Conservation (phyloP, 2,888 invertebrate genomes). For the Scaptomyza polygonia region DNA sequence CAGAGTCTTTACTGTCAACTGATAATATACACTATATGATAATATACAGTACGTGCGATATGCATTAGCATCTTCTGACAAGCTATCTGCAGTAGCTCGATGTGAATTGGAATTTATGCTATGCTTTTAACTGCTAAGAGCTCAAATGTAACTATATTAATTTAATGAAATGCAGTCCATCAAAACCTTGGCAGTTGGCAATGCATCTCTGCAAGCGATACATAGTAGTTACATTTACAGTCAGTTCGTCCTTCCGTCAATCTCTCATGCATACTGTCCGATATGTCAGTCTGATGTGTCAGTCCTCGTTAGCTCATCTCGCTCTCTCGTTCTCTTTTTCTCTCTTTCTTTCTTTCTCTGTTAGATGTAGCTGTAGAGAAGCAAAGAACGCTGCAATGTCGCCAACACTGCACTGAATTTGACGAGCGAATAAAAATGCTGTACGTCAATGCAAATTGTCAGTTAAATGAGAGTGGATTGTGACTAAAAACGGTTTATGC, state of each 20-base stretch:
- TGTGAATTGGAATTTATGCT: slow-evolving; percentile 38
- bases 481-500: slow-evolving; percentile 5
- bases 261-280: slow-evolving; percentile 37
- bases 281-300: slow-evolving; percentile 46
- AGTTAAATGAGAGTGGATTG: slow-evolving; percentile 23
- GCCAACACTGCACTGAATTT: slow-evolving; percentile 44
- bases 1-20: slow-evolving; percentile 48
- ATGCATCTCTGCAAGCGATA: slow-evolving; percentile 14
- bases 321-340: background rate
- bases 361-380: background rate
- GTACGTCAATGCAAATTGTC: slow-evolving; percentile 45
- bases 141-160: slow-evolving; percentile 46
- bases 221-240: slow-evolving; percentile 15
- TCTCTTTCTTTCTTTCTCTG: background rate
- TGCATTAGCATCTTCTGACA: slow-evolving; percentile 3
- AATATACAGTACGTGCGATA: background rate
- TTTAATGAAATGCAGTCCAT: slow-evolving; percentile 72
- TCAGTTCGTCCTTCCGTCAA: background rate
- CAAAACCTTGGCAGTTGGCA: slow-evolving; percentile 41
- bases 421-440: slow-evolving; percentile 39
- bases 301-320: slow-evolving; percentile 38
- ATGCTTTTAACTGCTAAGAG: slow-evolving; percentile 44
- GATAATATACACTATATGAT: slow-evolving; percentile 20
- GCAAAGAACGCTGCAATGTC: slow-evolving; percentile 1
- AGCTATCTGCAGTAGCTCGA: slow-evolving; percentile 8